Percentiles rank a stretch among this genome's conserved stretches.
phyloP scores from a whole-genome alignment of 2,888 invertebrate species.

The Trichogramma dendrolimi region DNA sequence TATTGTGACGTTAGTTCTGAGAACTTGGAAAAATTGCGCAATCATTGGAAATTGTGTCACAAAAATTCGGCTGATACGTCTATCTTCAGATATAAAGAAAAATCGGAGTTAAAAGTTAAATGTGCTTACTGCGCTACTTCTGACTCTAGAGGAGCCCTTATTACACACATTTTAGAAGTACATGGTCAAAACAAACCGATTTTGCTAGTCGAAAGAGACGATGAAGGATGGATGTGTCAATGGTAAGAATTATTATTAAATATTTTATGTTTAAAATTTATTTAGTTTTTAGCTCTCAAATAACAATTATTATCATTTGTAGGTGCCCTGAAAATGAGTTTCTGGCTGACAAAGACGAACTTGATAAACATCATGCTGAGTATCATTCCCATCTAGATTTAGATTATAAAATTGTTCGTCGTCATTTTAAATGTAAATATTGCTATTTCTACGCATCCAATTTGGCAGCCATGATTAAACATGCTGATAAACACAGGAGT shows the following conservation, averaged over 20 bases:
- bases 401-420: constrained; percentile 27
- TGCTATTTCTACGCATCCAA: constrained; percentile 46
- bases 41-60: constrained; percentile 43
- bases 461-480: constrained; percentile 46
- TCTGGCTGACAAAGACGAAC: constrained; percentile 42
- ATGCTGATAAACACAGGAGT: constrained; percentile 51
- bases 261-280: neutral
- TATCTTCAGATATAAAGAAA: constrained; percentile 32
- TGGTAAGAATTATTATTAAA: constrained; percentile 10
- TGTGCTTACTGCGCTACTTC: constrained; percentile 40
- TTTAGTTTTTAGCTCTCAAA: neutral
- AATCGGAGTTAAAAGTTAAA: constrained; percentile 25
- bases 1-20: constrained; percentile 41
- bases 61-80: constrained; percentile 23
- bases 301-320: constrained; percentile 14
- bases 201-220: constrained; percentile 33
- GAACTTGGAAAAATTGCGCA: constrained; percentile 36
- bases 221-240: constrained; percentile 28
- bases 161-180: constrained; percentile 36
- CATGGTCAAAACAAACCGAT: constrained; percentile 34
- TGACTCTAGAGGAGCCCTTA: constrained; percentile 35
- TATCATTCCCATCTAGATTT: constrained; percentile 46
- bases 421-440: constrained; percentile 48
- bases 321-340: constrained; percentile 35
- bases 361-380: constrained; percentile 47